These are phyloP conservation scores for Dendroctonus valens DNA, from an alignment of 1,140 invertebrate genomes.

Conservation along the genomic window DNA sequence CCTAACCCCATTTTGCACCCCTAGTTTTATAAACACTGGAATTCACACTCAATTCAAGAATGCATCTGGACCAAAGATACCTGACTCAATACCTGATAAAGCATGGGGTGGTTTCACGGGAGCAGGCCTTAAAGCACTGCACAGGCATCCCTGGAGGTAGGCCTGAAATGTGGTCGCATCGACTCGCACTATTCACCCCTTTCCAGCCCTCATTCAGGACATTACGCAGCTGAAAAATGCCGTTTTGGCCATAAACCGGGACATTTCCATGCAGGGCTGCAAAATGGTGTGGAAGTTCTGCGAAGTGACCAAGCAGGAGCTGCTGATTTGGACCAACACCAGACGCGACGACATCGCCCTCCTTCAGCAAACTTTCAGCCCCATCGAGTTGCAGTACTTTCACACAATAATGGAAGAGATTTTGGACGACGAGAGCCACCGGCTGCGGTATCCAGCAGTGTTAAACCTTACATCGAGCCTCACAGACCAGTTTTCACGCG, in stretches of 20 bases:
- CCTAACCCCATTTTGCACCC: no score
- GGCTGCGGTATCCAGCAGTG: constrained; percentile 32
- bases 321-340: constrained; percentile 39
- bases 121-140: constrained; percentile 38
- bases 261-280: constrained; percentile 39
- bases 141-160: constrained; percentile 11
- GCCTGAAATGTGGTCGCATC: neutral
- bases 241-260: constrained; percentile 38
- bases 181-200: neutral
- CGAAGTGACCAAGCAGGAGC: constrained; percentile 39
- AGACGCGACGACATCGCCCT: constrained; percentile 41
- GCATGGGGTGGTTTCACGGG: constrained; percentile 32
- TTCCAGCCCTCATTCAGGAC: constrained; percentile 28
- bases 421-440: constrained; percentile 31
- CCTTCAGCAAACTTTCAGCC: constrained; percentile 34
- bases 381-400: constrained; percentile 43
- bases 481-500: constrained; percentile 29
- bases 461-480: constrained; percentile 42
- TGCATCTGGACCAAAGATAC: constrained; percentile 35
- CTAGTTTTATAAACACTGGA: no score
- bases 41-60: neutral
- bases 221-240: constrained; percentile 32
- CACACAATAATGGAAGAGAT: constrained; percentile 41
- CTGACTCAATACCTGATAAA: constrained; percentile 41
- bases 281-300: constrained; percentile 39